These are phyloP conservation scores for Hypotaenidia philippensis DNA, from an alignment of 2,797 vertebrate genomes.

Conservation along the genomic window DNA sequence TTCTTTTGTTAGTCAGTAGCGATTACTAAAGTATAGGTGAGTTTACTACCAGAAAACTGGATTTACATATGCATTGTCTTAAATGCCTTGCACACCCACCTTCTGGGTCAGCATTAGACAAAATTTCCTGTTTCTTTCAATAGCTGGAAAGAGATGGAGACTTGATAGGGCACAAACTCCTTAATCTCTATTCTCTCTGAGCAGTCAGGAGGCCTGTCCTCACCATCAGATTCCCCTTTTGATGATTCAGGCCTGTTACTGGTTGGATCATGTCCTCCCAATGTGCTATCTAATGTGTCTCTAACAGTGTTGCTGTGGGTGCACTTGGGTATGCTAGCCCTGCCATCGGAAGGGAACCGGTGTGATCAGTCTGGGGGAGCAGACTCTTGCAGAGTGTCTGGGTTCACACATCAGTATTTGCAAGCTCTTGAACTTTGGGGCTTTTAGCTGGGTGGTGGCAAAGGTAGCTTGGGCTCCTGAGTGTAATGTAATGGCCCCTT, in stretches of 20 bases:
- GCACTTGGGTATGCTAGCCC: background rate
- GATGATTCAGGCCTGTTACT: background rate
- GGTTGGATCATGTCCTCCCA: background rate
- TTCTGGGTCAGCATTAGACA: background rate
- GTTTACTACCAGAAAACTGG: background rate
- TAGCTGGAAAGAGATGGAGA: background rate
- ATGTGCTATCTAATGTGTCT: accelerated
- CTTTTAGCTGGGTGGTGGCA: background rate
- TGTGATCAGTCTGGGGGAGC: background rate
- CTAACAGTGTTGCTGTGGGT: accelerated
- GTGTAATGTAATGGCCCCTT: background rate
- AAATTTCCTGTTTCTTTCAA: background rate
- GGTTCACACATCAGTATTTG: background rate
- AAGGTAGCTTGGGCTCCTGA: background rate
- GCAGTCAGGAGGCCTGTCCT: background rate
- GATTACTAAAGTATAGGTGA: background rate
- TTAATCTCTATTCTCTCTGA: background rate
- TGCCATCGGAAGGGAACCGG: background rate
- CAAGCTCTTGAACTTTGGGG: background rate
- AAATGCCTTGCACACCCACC: background rate
- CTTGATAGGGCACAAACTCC: background rate
- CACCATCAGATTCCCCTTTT: background rate
- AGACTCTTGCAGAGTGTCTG: background rate
- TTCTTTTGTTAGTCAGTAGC: background rate
- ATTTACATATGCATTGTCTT: background rate